Percentiles rank a stretch among this genome's conserved stretches.
Evolutionary conservation across 2,888 invertebrate species (phyloP).

Genomic region (Sminthurinus aureus): DNA sequence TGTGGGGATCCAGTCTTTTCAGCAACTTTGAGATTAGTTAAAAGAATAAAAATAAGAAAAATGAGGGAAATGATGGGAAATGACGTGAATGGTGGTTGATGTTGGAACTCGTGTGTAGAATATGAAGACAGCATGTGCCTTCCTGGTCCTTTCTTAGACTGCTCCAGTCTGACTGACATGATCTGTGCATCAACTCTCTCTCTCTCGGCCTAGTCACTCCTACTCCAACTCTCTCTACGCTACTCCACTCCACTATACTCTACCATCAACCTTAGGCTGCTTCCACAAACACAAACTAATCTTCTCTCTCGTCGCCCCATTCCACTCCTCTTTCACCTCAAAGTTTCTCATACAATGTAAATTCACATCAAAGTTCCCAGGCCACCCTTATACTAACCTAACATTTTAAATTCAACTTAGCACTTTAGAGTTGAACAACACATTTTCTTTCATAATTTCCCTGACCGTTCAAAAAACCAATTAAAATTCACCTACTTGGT

Average conservation of each 20-base stretch:
- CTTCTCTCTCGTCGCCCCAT: too few species aligned
- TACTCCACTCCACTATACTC: neutral
- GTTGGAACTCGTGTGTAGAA: neutral
- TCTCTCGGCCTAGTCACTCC: slow-evolving; percentile 33
- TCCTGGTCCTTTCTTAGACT: slow-evolving; percentile 29
- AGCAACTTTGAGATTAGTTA: too few species aligned
- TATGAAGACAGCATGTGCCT: slow-evolving; percentile 33
- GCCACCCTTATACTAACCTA: too few species aligned
- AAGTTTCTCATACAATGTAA: too few species aligned
- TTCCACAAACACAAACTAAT: too few species aligned
- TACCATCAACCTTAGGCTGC: neutral
- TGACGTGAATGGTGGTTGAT: neutral
- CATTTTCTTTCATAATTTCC: too few species aligned
- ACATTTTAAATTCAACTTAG: too few species aligned
- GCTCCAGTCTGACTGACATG: slow-evolving; percentile 43
- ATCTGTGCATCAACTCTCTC: slow-evolving; percentile 30
- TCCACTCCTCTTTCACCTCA: neutral
- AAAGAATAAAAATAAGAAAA: neutral
- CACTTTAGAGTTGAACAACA: too few species aligned
- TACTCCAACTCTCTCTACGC: neutral
- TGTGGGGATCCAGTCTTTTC: neutral
- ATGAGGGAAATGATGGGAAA: neutral
- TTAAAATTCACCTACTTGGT: too few species aligned
- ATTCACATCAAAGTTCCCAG: too few species aligned
- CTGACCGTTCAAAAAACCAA: too few species aligned